Conservation (phyloP, 2,113 vertebrate genomes). For the Thermophis baileyi region DNA sequence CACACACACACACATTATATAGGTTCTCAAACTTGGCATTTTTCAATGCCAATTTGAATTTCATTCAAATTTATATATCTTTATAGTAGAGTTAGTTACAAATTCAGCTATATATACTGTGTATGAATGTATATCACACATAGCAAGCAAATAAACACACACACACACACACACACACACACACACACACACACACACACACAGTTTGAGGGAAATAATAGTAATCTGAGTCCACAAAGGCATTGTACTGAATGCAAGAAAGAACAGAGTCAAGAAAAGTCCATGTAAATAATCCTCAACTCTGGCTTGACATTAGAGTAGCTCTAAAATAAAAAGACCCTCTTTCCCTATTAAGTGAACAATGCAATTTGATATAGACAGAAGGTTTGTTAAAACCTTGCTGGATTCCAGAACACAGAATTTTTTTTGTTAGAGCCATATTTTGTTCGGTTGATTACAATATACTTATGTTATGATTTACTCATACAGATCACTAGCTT, state of each 20-base stretch:
- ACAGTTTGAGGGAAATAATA: background rate
- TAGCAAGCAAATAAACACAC: background rate
- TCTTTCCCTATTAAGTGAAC: background rate
- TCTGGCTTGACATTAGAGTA: background rate
- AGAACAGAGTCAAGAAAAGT: background rate
- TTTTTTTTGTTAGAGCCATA: background rate
- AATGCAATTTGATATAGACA: background rate
- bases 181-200: too few relatives aligned
- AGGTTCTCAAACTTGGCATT: background rate
- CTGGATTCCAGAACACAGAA: background rate
- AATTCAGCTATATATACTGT: background rate
- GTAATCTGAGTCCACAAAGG: background rate
- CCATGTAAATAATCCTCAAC: background rate
- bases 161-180: too few relatives aligned
- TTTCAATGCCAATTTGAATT: too few relatives aligned
- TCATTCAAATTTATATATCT: background rate
- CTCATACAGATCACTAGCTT: conserved; percentile 12
- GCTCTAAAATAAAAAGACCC: background rate
- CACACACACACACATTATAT: background rate
- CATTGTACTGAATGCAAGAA: background rate
- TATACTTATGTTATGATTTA: background rate
- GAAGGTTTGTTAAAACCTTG: background rate
- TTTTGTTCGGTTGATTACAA: background rate
- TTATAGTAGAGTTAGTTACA: background rate
- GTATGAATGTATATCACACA: background rate